phyloP scores from a whole-genome alignment of 1,140 invertebrate genomes.

The Aphis craccivora region DNA sequence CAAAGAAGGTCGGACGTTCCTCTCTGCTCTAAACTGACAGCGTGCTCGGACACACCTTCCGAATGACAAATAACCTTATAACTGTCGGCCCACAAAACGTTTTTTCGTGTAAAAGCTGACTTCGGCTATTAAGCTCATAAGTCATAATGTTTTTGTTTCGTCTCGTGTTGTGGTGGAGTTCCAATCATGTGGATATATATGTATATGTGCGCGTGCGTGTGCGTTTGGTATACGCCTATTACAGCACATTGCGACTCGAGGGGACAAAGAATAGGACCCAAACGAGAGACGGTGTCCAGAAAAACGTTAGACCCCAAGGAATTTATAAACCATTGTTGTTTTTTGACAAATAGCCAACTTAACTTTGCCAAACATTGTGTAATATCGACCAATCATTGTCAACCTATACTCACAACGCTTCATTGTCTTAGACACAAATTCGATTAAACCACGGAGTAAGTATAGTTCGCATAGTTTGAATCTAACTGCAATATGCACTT shows the following conservation, averaged over 20 bases:
- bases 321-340: constrained; percentile 22
- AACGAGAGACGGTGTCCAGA: background rate
- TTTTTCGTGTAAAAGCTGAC: constrained; percentile 34
- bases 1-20: background rate
- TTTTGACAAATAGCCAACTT: constrained; percentile 43
- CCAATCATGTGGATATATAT: background rate
- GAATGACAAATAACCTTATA: constrained; percentile 50
- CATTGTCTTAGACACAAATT: background rate
- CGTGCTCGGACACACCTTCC: constrained; percentile 32
- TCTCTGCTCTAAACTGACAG: constrained; percentile 21
- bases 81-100: constrained; percentile 33
- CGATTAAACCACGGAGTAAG: background rate
- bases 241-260: background rate
- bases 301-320: constrained; percentile 34
- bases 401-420: background rate
- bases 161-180: background rate
- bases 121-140: constrained; percentile 16
- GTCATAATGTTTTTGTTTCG: constrained; percentile 43
- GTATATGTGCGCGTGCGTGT: background rate
- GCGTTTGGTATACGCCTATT: background rate
- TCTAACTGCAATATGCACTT: background rate
- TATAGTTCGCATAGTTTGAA: background rate
- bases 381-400: constrained; percentile 39
- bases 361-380: constrained; percentile 31
- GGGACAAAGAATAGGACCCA: background rate